Evolutionary conservation across 2,888 invertebrate genomes (phyloP).

Genomic region (Patella pellucida): DNA sequence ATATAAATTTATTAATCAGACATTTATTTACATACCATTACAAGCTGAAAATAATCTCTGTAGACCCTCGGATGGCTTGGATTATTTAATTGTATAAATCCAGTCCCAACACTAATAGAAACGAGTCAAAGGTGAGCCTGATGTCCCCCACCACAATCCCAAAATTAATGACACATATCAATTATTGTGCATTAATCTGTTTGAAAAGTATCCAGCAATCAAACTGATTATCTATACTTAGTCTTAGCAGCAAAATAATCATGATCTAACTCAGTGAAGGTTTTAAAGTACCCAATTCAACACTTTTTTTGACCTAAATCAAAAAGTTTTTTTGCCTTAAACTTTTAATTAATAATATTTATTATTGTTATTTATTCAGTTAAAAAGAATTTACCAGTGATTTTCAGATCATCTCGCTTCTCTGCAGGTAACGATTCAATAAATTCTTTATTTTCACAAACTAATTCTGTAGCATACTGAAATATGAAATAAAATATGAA

Average conservation of each 20-base stretch:
- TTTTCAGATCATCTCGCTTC: slow-evolving; percentile 60
- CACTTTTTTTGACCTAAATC: not conserved
- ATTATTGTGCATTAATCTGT: too few species aligned
- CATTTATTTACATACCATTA: too few species aligned
- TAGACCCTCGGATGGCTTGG: too few species aligned
- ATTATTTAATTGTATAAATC: too few species aligned
- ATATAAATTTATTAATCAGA: too few species aligned
- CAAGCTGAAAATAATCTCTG: too few species aligned
- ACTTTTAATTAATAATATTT: too few species aligned
- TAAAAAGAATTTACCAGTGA: slow-evolving; percentile 51
- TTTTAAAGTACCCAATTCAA: not conserved
- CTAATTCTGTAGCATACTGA: slow-evolving; percentile 47
- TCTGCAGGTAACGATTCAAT: slow-evolving; percentile 50
- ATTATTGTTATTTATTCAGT: too few species aligned
- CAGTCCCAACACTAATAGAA: slow-evolving; percentile 1
- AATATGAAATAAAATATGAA: slow-evolving; percentile 17
- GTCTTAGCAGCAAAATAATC: too few species aligned
- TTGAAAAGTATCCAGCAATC: too few species aligned
- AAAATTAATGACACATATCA: too few species aligned
- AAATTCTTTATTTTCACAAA: slow-evolving; percentile 48
- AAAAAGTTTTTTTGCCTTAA: not conserved
- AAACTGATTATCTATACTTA: too few species aligned
- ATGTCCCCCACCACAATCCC: not conserved
- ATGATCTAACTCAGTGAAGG: not conserved
- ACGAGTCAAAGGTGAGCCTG: not conserved